Evolutionary conservation across 2,888 invertebrate genomes (phyloP).

Genomic region (Andrena bucephala): DNA sequence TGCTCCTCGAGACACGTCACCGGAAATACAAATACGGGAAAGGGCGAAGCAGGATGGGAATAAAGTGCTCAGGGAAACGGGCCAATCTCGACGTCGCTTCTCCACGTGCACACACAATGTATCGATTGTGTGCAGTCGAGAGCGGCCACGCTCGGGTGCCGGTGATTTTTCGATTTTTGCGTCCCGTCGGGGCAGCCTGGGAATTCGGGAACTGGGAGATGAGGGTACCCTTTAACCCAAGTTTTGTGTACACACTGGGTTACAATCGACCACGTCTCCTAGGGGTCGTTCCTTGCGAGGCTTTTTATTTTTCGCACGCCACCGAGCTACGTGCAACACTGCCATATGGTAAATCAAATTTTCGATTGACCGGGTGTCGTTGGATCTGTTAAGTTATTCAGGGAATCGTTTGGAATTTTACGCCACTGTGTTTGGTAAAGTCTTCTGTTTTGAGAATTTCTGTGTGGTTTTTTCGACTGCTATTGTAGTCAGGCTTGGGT

Average conservation of each 20-base stretch:
- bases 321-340: not conserved
- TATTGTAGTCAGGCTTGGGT: too few species aligned
- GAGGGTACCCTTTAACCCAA: not conserved
- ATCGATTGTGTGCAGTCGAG: slow-evolving; percentile 52
- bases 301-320: not conserved
- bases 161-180: slow-evolving; percentile 47
- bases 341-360: not conserved
- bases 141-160: not conserved
- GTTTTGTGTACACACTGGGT: slow-evolving; percentile 6
- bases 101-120: slow-evolving; percentile 49
- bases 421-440: too few species aligned
- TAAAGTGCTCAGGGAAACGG: slow-evolving; percentile 55
- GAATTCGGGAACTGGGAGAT: slow-evolving; percentile 23
- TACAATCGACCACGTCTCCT: slow-evolving; percentile 14
- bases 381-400: not conserved
- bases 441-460: too few species aligned
- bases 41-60: slow-evolving; percentile 51
- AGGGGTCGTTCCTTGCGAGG: not conserved
- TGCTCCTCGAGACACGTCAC: slow-evolving; percentile 35
- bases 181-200: not conserved
- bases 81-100: slow-evolving; percentile 45
- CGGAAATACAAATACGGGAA: slow-evolving; percentile 62
- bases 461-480: too few species aligned
- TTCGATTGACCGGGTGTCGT: not conserved
- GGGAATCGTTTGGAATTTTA: not conserved